Conservation (phyloP, 2,888 invertebrate genomes). For the Zaprionus obscuricornis region DNA sequence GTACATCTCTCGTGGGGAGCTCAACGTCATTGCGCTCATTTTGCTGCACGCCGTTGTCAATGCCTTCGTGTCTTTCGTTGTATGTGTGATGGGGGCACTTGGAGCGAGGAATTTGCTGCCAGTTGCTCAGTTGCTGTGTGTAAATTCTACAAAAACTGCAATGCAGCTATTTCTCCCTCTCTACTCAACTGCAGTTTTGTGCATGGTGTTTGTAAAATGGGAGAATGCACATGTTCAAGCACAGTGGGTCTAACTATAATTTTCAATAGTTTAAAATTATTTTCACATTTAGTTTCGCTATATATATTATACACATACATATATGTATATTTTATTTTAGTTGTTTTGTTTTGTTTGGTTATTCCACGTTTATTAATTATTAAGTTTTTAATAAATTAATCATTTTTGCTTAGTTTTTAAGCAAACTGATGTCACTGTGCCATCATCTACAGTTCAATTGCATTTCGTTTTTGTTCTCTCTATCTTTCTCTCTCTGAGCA, state of each 20-base stretch:
- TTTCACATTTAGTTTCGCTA: too few relatives aligned
- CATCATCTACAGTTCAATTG: slow-evolving; percentile 32
- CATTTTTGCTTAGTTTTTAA: not conserved
- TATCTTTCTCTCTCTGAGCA: slow-evolving; percentile 17
- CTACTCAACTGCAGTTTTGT: slow-evolving; percentile 1
- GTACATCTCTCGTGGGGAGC: slow-evolving; percentile 29
- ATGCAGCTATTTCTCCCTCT: slow-evolving; percentile 18
- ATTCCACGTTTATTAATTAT: too few relatives aligned
- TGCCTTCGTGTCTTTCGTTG: slow-evolving; percentile 64
- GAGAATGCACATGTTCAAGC: slow-evolving; percentile 9
- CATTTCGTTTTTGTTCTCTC: slow-evolving; percentile 44
- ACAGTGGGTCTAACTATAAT: slow-evolving; percentile 6
- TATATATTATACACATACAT: too few relatives aligned
- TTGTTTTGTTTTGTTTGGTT: too few relatives aligned
- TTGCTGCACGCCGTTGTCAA: slow-evolving; percentile 63
- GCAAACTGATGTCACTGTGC: slow-evolving; percentile 39
- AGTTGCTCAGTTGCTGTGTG: slow-evolving; percentile 21
- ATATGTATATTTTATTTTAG: too few relatives aligned
- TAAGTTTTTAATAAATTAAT: not conserved
- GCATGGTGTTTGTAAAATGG: slow-evolving; percentile 4
- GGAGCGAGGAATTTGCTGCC: slow-evolving; percentile 35
- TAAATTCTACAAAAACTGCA: slow-evolving; percentile 40
- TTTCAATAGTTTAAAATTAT: not conserved
- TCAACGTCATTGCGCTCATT: slow-evolving; percentile 48
- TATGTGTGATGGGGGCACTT: slow-evolving; percentile 61